phyloP scores from a whole-genome alignment of 92 coral and sea anemone species.

The Isaurus tuberculatus region DNA sequence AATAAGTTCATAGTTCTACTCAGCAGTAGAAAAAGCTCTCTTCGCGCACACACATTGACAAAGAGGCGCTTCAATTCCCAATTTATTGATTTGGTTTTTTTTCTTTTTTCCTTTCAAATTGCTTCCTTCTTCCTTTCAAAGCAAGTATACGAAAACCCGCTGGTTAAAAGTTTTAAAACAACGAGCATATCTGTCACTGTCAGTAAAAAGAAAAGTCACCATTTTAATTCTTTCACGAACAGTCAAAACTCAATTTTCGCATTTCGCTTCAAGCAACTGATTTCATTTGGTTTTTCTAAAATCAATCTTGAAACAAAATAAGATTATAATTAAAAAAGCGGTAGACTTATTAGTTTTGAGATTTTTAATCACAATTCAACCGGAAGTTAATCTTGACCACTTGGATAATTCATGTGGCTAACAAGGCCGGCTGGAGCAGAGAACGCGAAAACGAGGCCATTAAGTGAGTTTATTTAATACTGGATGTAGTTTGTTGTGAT shows the following conservation, averaged over 20 bases:
- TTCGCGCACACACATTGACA: too few species aligned
- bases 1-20: too few species aligned
- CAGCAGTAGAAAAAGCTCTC: too few species aligned
- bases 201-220: too few species aligned
- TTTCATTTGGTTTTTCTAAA: slow-evolving; percentile 7
- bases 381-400: slow-evolving; percentile 48
- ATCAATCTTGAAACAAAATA: slow-evolving; percentile 37
- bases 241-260: neutral
- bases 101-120: too few species aligned
- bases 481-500: slow-evolving; percentile 21
- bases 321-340: slow-evolving; percentile 41
- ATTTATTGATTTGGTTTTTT: too few species aligned
- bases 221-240: too few species aligned
- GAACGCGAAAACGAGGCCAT: slow-evolving; percentile 42
- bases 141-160: too few species aligned
- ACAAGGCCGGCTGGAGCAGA: slow-evolving; percentile 40
- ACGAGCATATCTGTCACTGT: too few species aligned
- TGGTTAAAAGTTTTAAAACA: too few species aligned
- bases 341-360: slow-evolving; percentile 37
- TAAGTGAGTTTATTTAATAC: slow-evolving; percentile 43
- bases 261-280: slow-evolving; percentile 8
- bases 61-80: too few species aligned
- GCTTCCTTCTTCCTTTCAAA: too few species aligned
- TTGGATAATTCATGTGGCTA: neutral
- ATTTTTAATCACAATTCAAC: slow-evolving; percentile 34